Base-by-base conservation (phyloP, 2,888 invertebrate species). In the Microctonus brassicae region DNA sequence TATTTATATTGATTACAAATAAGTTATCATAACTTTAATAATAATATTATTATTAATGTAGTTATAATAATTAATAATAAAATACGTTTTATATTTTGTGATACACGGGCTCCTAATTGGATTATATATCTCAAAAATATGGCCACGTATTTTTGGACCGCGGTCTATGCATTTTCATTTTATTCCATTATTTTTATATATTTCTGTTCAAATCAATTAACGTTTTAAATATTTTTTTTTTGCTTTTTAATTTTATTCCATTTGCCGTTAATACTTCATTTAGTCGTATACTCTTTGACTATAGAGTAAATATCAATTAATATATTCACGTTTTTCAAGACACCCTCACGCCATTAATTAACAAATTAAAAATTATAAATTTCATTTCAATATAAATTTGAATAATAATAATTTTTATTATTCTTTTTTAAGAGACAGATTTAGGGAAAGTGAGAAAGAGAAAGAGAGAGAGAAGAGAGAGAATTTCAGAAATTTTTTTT, bases 61-160 rank as follows among this genome's bases (percentile, higher is more conserved):
- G 55, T 73, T 70, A 47, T 65, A 72, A 72, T 70, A 69, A 61
- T 66, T 33, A 33, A 58, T 73, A 71, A 70, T 69, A 58, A 72
- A 70, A 72, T 73, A 70, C 39, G 17, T 64, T 68, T 42, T 62
- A 60, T 64, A 63, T 52, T 53, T 22, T 62, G 71, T 60, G 75
- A 72, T 73, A 72, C 69, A 68, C 70, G 75, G 73, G 75, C n/a
- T 69, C 75, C 17, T 47, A 47, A 47, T 47, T 47, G 47, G 47
- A 77, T 75, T 74, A 72, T 61, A 70, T 74, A 58, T 58, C 79
- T 82, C 80, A 80, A 82, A 83, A 83, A 81, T 81, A 81, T 85
- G 84, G 84, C 86, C 86, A 85, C 84, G 83, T 82, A 82, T 83
- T 83, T 47, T 78, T 80, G 81, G 80, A 84, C 80, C 84, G 83